Evolutionary conservation across 2,888 invertebrate species (phyloP), one percentile per base, ranked within the genome.

Genomic region (Hermodice carunculata): DNA sequence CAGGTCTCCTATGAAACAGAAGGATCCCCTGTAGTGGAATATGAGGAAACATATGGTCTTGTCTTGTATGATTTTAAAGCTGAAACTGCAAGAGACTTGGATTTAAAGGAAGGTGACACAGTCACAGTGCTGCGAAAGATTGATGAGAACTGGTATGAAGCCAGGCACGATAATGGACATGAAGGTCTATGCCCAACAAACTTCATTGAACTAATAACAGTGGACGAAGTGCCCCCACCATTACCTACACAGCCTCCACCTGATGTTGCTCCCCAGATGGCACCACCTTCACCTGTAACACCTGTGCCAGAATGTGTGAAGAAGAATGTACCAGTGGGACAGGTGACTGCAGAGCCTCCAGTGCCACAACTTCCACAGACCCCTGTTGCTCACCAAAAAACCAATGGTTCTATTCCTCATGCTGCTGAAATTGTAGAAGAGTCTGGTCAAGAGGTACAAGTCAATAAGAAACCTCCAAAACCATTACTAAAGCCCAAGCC

Each of bases 111-210:
- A 75, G 87, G 87, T 3, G 87, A 87, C 64, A 83, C 83, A 24
- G 79, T 87, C 3, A 82, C 79, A 28, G 73, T 87, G 31, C 51
- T 86, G 14, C 70, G 76, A 28, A 69, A 81, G 53, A 61, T 86
- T 11, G 82, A 86, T 73, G 78, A 76, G 17, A 81, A 86, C 69
- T 87, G 87, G 87, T 74, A 81, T 40, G 76, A 81, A 67, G 86
- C 82, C 3, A 73, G 72, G 51, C 81, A 83, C 70, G 83, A 83
- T 26, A 69, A 73, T 60, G 87, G 86, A 2, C 66, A 78, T 29
- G 63, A 76, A 19, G 87, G 87, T 2, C 73, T 84, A 32, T 83
- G 85, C 65, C 87, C 87, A 2, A 63, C 77, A 8, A 79, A 73
- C 51, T 86, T 81, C 70, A 69, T 86, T 2, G 81, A 84, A 42